Conservation (phyloP, 2,888 invertebrate genomes). For the Pammene fasciana region DNA sequence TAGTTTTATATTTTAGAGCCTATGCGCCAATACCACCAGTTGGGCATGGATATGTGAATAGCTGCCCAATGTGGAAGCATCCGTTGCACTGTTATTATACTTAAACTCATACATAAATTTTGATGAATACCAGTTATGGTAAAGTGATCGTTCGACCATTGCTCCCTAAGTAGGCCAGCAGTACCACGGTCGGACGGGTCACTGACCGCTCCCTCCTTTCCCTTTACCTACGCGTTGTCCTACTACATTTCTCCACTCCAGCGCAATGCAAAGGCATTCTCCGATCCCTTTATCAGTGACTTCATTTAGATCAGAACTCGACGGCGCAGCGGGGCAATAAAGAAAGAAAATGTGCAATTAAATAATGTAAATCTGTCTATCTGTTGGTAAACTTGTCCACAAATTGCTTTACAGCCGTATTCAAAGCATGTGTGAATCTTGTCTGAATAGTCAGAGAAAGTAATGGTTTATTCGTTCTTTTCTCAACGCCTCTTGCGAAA, state of each 20-base stretch:
- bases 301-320: background rate
- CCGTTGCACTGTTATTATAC: conserved; percentile 32
- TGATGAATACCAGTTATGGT: conserved; percentile 54
- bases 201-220: conserved; percentile 63
- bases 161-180: conserved; percentile 74
- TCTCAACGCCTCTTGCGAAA: conserved; percentile 41
- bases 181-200: conserved; percentile 74
- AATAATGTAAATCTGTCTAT: conserved; percentile 22
- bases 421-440: conserved; percentile 55
- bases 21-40: too few relatives aligned
- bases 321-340: background rate
- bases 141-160: conserved; percentile 47
- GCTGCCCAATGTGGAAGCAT: background rate
- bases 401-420: conserved; percentile 53
- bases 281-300: conserved; percentile 20
- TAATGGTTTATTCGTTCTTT: conserved; percentile 48
- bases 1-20: too few relatives aligned
- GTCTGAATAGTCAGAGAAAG: conserved; percentile 59
- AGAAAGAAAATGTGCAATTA: conserved; percentile 12
- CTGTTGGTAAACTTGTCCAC: conserved; percentile 36
- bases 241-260: conserved; percentile 71
- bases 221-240: conserved; percentile 58
- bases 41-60: too few relatives aligned
- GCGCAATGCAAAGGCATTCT: conserved; percentile 60
- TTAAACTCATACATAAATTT: conserved; percentile 17